Percentiles rank a stretch among this genome's conserved stretches.
These are phyloP conservation scores for Nymphalis polychloros DNA, from an alignment of 2,888 invertebrate species.

Conservation along the genomic window DNA sequence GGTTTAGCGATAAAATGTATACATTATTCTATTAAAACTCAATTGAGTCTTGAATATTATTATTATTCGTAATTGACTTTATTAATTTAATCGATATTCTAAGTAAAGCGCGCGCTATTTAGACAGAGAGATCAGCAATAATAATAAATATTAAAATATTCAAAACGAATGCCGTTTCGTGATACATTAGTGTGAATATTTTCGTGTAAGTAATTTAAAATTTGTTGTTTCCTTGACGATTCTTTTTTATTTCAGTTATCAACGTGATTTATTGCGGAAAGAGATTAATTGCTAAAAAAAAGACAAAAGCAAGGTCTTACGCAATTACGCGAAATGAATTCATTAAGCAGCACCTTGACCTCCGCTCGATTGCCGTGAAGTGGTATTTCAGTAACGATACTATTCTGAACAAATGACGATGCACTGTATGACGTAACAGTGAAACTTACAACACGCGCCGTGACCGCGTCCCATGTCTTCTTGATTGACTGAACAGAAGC, in stretches of 20 bases:
- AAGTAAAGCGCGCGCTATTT: conserved; percentile 6
- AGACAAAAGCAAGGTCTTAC: conserved; percentile 21
- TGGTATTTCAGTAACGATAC: conserved; percentile 55
- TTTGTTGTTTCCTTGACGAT: background rate
- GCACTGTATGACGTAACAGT: conserved; percentile 43
- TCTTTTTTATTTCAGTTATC: background rate
- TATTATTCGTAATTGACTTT: conserved; percentile 28
- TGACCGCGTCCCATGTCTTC: conserved; percentile 25
- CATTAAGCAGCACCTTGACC: conserved; percentile 62
- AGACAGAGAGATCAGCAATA: background rate
- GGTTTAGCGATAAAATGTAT: conserved; percentile 49
- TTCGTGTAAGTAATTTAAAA: background rate
- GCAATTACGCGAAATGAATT: conserved; percentile 22
- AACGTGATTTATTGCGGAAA: conserved; percentile 11
- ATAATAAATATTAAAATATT: conserved; percentile 16
- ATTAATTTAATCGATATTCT: conserved; percentile 28
- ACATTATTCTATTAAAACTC: conserved; percentile 41
- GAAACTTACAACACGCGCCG: conserved; percentile 10
- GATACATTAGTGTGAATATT: background rate
- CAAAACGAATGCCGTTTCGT: conserved; percentile 14
- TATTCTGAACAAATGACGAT: conserved; percentile 63
- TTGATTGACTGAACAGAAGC: conserved; percentile 18
- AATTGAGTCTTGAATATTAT: conserved; percentile 26
- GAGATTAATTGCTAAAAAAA: conserved; percentile 13
- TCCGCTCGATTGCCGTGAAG: conserved; percentile 55